phyloP scores from a whole-genome alignment of 2,888 invertebrate genomes.

The Melanostoma mellinum region DNA sequence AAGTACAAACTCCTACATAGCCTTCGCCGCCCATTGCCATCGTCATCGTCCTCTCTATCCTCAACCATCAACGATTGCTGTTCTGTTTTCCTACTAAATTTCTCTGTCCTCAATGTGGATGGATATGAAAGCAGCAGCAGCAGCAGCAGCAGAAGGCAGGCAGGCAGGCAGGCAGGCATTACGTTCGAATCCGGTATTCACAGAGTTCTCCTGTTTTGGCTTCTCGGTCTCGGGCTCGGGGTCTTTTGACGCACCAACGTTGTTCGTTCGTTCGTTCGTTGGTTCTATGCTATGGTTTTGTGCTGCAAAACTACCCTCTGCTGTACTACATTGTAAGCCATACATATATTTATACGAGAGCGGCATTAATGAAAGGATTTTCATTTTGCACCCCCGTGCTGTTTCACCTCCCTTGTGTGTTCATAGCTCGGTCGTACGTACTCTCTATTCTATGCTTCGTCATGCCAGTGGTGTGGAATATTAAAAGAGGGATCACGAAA shows the following conservation, averaged over 20 bases:
- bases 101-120: slow-evolving; percentile 27
- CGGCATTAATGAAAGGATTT: slow-evolving; percentile 79
- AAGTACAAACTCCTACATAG: slow-evolving; percentile 6
- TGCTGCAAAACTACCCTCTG: slow-evolving; percentile 57
- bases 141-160: slow-evolving; percentile 8
- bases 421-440: slow-evolving; percentile 2
- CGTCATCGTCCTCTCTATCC: not conserved
- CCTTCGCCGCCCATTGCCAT: slow-evolving; percentile 19
- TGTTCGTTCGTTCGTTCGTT: slow-evolving; percentile 35
- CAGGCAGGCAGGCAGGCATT: slow-evolving; percentile 30
- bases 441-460: slow-evolving; percentile 36
- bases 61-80: slow-evolving; percentile 21
- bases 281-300: slow-evolving; percentile 29
- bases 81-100: slow-evolving; percentile 25
- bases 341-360: slow-evolving; percentile 47
- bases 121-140: slow-evolving; percentile 20
- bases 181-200: slow-evolving; percentile 48
- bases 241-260: slow-evolving; percentile 47
- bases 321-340: slow-evolving; percentile 36
- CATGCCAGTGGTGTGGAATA: slow-evolving; percentile 66
- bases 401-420: slow-evolving; percentile 7
- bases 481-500: slow-evolving; percentile 65
- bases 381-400: slow-evolving; percentile 73
- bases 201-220: slow-evolving; percentile 14
- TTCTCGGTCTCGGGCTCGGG: slow-evolving; percentile 27